A percentile compares a stretch with the other conserved stretches of the same genome.
Evolutionary conservation across 1,140 invertebrate genomes (phyloP).

Genomic region (Ceratina australensis): DNA sequence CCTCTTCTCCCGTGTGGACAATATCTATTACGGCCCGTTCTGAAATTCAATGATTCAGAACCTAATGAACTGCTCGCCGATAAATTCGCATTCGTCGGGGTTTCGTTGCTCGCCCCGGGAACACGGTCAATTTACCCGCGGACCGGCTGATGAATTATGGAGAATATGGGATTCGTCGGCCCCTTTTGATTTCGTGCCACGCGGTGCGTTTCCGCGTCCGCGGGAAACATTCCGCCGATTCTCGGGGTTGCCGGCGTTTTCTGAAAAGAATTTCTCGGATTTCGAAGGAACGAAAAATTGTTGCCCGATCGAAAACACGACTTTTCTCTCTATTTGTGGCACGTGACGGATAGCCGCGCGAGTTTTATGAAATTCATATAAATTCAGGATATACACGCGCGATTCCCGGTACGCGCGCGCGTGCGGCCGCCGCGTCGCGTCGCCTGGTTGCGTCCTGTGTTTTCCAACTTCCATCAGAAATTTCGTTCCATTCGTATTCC

Average conservation of each 20-base stretch:
- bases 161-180: neutral
- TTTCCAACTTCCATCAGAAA: constrained; percentile 33
- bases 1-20: constrained; percentile 30
- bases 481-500: constrained; percentile 48
- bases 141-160: constrained; percentile 23
- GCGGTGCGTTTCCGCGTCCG: neutral
- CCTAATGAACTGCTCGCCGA: constrained; percentile 37
- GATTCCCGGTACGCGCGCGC: neutral
- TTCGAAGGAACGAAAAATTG: neutral
- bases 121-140: constrained; percentile 10
- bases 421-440: no score
- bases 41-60: constrained; percentile 49
- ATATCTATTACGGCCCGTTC: constrained; percentile 43
- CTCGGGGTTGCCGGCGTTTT: neutral
- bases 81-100: constrained; percentile 32
- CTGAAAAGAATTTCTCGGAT: neutral
- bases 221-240: neutral
- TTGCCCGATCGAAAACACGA: neutral
- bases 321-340: neutral
- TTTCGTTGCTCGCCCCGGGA: constrained; percentile 13
- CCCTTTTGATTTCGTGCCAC: neutral
- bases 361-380: constrained; percentile 39
- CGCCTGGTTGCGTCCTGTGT: neutral
- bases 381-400: constrained; percentile 25
- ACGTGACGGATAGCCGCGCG: neutral